A percentile compares a stretch with the other conserved stretches of the same genome.
These are phyloP conservation scores for Muntiacus muntjak DNA, from an alignment of 2,113 vertebrate genomes.

Conservation along the genomic window DNA sequence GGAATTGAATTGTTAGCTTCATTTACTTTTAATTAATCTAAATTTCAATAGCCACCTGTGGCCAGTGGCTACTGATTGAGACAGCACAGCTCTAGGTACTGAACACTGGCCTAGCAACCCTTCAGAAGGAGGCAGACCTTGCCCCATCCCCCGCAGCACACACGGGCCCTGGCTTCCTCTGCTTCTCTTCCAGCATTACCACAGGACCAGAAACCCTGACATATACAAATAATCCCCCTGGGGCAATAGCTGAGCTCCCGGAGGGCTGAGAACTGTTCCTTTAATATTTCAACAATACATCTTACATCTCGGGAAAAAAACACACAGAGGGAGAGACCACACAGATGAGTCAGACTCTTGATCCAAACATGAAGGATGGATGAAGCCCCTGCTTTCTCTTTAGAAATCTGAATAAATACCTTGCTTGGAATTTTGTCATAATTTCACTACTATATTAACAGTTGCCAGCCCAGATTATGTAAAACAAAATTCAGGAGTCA, in stretches of 20 bases:
- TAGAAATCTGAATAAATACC: background rate
- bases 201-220: background rate
- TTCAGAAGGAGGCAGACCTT: background rate
- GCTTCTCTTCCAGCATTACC: background rate
- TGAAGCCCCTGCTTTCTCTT: background rate
- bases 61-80: background rate
- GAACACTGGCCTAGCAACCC: background rate
- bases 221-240: background rate
- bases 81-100: background rate
- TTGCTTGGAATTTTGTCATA: background rate
- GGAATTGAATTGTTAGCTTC: background rate
- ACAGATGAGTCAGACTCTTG: background rate
- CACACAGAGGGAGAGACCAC: background rate
- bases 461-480: background rate
- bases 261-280: background rate
- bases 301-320: no score
- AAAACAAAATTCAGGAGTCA: slow-evolving; percentile 37
- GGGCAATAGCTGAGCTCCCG: background rate
- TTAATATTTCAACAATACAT: background rate
- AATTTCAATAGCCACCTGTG: background rate
- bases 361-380: background rate
- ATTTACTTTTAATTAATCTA: slow-evolving; percentile 1
- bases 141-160: background rate
- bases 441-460: slow-evolving; percentile 12
- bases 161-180: background rate